These are phyloP conservation scores for Pemphigus obesinymphae DNA, from an alignment of 1,140 invertebrate species.

Conservation along the genomic window DNA sequence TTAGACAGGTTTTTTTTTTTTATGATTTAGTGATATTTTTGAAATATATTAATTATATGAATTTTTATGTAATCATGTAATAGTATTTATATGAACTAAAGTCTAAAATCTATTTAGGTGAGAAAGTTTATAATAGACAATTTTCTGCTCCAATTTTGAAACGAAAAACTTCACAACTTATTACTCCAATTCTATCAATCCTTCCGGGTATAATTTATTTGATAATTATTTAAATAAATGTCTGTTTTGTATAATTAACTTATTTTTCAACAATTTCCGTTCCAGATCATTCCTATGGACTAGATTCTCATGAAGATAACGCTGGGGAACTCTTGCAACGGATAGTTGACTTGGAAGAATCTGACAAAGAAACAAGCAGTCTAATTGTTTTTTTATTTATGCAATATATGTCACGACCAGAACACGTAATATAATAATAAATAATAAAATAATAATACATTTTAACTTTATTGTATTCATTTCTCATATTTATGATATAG, in stretches of 20 bases:
- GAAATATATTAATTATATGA: too few relatives aligned
- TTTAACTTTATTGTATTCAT: background rate
- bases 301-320: slow-evolving; percentile 34
- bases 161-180: slow-evolving; percentile 81
- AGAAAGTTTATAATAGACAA: slow-evolving; percentile 83
- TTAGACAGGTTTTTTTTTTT: slow-evolving; percentile 52
- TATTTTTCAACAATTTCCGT: background rate
- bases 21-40: too few relatives aligned
- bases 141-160: slow-evolving; percentile 84
- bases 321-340: slow-evolving; percentile 58
- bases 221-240: background rate
- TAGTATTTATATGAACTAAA: background rate
- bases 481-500: slow-evolving; percentile 53
- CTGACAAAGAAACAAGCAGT: slow-evolving; percentile 93
- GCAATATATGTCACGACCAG: slow-evolving; percentile 80
- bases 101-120: slow-evolving; percentile 56
- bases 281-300: slow-evolving; percentile 27
- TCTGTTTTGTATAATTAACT: background rate
- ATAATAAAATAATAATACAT: background rate
- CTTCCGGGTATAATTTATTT: slow-evolving; percentile 5
- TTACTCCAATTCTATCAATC: slow-evolving; percentile 32
- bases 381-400: slow-evolving; percentile 92
- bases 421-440: slow-evolving; percentile 57
- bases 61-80: background rate
- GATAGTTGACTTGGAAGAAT: slow-evolving; percentile 88